Base-by-base conservation (phyloP, 2,113 vertebrate genomes). In the Ia io region DNA sequence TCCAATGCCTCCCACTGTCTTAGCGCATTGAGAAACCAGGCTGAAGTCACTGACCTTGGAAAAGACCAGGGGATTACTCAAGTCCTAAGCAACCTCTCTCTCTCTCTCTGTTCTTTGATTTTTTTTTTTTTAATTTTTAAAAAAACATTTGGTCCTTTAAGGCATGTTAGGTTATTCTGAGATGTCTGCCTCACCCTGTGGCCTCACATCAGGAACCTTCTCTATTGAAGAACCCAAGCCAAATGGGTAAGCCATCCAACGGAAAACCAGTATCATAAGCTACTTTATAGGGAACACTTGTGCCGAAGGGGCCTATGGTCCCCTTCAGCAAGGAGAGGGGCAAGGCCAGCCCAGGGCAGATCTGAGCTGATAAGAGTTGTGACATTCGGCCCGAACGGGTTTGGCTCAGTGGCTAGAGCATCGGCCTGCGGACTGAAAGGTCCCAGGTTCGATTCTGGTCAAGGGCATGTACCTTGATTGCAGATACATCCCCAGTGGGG, bases 111-210 rank as follows among this genome's bases (percentile, higher is more conserved):
- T 78, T 56, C 30, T 83, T 44, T 76, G 17, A 77, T n/a, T n/a
- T 49, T 79, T 42, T 42, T 82, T 49, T 63, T 63, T 9, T 69
- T 18, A 20, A 6, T 11, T 65, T 90, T 65, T 80, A 9, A 53
- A 28, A 78, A 88, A 90, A 69, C 67, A 69, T 9, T 84, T 49
- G 91, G 69, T 56, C 42, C 42, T 95, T 70, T 74, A 44, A 85
- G 56, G 42, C 71, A 85, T 65, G 82, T 85, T 80, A 88, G 20
- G 56, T 94, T 94, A 94, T 74, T 93, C 79, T 47, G 84, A 89
- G 92, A n/a, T 28, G 17, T 73, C 35, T 92, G 88, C 88, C 80
- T 96, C 53, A 61, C 23, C 42, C 70, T 51, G 53, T 51, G 59
- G 32, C 74, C 78, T 86, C 89, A 44, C 18, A 86, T 83, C 30